Conservation (phyloP, 2,888 invertebrate genomes). For the Podabrus alpinus region DNA sequence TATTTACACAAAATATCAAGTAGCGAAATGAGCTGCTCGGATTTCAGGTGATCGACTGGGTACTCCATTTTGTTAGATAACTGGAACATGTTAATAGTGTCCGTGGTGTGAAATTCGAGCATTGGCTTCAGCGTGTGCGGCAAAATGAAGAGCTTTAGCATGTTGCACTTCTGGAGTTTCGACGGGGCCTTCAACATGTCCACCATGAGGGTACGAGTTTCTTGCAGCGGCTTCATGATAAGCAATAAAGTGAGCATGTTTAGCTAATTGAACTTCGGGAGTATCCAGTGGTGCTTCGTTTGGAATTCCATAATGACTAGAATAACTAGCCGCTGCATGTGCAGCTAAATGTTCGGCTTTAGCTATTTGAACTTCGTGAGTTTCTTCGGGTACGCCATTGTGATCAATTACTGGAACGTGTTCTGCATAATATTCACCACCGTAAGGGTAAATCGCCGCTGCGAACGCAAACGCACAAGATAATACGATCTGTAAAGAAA, state of each 20-base stretch:
- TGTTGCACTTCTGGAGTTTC: conserved; percentile 56
- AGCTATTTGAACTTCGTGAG: conserved; percentile 65
- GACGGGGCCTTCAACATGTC: conserved; percentile 59
- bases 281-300: conserved; percentile 63
- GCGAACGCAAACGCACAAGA: conserved; percentile 34
- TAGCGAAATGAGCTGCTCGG: too few relatives aligned
- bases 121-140: conserved; percentile 24
- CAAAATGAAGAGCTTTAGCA: conserved; percentile 54
- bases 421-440: conserved; percentile 11
- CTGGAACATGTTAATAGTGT: conserved; percentile 9
- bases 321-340: conserved; percentile 14
- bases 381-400: conserved; percentile 63
- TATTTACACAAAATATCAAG: too few relatives aligned
- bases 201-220: conserved; percentile 38
- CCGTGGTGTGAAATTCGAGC: background rate
- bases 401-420: conserved; percentile 40
- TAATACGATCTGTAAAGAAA: conserved; percentile 31
- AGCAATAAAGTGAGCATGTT: conserved; percentile 63
- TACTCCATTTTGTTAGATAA: conserved; percentile 57
- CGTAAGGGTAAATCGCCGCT: conserved; percentile 27
- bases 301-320: background rate
- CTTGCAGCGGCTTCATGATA: conserved; percentile 56
- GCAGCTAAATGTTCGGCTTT: conserved; percentile 61
- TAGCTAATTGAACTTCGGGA: conserved; percentile 65
- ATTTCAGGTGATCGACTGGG: conserved; percentile 65